Base-by-base conservation (phyloP, 1,140 invertebrate genomes). In the Phenacoccus solenopsis region DNA sequence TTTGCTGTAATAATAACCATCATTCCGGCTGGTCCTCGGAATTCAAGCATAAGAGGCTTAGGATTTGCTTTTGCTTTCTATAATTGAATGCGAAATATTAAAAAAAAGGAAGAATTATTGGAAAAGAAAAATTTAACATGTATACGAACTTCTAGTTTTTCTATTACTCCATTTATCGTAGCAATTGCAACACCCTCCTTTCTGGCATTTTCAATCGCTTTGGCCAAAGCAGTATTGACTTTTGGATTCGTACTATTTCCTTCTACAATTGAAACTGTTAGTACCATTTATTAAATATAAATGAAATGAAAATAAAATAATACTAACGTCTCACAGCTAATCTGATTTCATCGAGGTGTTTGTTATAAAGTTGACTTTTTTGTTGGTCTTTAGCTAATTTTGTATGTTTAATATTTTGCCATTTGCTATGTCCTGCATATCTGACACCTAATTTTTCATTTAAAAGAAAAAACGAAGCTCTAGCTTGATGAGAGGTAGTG, bases 401-500 rank as follows among this genome's bases (percentile, higher is more conserved):
- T 1, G 77, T 84, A 70, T 88, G 86, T 71, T 79, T 82, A 20
- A 89, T 88, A 77, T 90, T 90, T 28, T 82, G 79, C 88, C 88
- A 90, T 79, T 90, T 90, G 25, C 84, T 86, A 75, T 90, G 88
- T 0, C 88, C 88, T 13, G 86, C 86, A 69, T 75, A 78, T 75
- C 81, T 75, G 5, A 64, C 59, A 9, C 59, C 59, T 1, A 64
- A 24, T 7, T 20, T 20, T 59, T 9, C 16, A 59, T 5, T 20
- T 5, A 5, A 5, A 7, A 59, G 20, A 59, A 59, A 20, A 59
- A 20, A 20, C 21, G 56, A 32, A 32, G 30, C 30, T 7, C 30
- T 5, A 32, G 30, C 30, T 13, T 5, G 30, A 32, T 5, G 5
- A 5, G n/a, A n/a, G 30, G 30, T 13, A 13, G 5, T 13, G 30